Evolutionary conservation across 2,888 invertebrate species (phyloP).

Genomic region (Siphonodentalium dalli): DNA sequence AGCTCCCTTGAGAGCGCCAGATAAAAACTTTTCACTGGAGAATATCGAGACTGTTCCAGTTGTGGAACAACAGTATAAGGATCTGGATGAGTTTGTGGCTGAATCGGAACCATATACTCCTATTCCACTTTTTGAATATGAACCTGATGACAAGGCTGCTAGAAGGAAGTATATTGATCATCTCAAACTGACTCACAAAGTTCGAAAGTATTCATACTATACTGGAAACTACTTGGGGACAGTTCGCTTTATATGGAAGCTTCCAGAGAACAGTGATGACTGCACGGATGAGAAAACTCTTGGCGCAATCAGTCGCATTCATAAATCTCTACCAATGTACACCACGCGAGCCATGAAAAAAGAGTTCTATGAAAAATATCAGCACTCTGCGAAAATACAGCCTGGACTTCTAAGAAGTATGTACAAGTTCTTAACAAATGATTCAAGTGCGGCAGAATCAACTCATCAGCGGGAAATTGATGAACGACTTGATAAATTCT

Average conservation of each 20-base stretch:
- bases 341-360: constrained; percentile 16
- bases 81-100: no score
- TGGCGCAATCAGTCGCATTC: background rate
- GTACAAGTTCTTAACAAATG: constrained; percentile 8
- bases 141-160: background rate
- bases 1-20: background rate
- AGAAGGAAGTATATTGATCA: background rate
- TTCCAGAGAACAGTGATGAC: constrained; percentile 1
- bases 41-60: background rate
- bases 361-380: constrained; percentile 17
- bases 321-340: constrained; percentile 8
- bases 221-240: constrained; percentile 6
- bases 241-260: constrained; percentile 2
- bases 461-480: constrained; percentile 5
- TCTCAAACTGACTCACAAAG: background rate
- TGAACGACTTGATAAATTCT: constrained; percentile 1
- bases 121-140: background rate
- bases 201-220: constrained; percentile 4
- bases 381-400: constrained; percentile 10
- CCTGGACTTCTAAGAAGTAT: constrained; percentile 11
- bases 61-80: no score
- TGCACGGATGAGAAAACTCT: constrained; percentile 4
- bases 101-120: background rate
- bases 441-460: background rate
- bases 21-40: constrained; percentile 4